phyloP scores from a whole-genome alignment of 2,888 invertebrate genomes.

The Drosophila yooni region DNA sequence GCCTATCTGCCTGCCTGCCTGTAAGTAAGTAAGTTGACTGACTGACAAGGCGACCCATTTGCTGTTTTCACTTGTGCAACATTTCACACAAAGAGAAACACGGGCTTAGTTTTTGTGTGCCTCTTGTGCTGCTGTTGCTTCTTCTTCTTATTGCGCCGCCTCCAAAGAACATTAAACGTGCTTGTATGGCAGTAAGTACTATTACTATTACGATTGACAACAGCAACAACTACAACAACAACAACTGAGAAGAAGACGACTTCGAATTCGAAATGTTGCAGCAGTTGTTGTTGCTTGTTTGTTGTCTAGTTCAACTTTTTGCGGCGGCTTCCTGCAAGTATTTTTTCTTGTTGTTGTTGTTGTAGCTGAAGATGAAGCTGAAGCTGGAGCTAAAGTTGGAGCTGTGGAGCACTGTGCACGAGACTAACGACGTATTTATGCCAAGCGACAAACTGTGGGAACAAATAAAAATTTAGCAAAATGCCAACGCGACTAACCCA shows the following conservation, averaged over 20 bases:
- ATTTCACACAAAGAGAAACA: conserved; percentile 70
- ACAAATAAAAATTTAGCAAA: conserved; percentile 77
- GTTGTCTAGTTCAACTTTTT: conserved; percentile 65
- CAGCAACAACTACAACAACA: conserved; percentile 7
- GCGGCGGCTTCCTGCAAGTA: conserved; percentile 72
- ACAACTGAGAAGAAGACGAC: conserved; percentile 14
- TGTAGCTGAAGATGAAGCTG: conserved; percentile 44
- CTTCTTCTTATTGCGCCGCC: conserved; percentile 51
- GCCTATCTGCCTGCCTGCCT: conserved; percentile 15
- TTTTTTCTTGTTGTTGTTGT: conserved; percentile 22
- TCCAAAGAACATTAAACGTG: conserved; percentile 77
- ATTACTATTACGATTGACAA: conserved; percentile 63
- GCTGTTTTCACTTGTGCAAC: conserved; percentile 79
- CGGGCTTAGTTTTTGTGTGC: conserved; percentile 16
- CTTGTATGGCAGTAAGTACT: conserved; percentile 77
- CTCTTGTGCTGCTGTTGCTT: neutral
- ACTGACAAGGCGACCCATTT: conserved; percentile 71
- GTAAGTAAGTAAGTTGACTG: conserved; percentile 51
- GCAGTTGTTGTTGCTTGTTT: conserved; percentile 17
- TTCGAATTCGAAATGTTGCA: conserved; percentile 37
- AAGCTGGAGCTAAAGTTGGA: conserved; percentile 23
- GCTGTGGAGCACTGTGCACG: conserved; percentile 32
- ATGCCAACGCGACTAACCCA: conserved; percentile 53
- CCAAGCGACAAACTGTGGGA: conserved; percentile 80
- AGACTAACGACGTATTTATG: conserved; percentile 77